Base-by-base conservation (phyloP, 2,888 invertebrate genomes). In the Adineta ricciae region DNA sequence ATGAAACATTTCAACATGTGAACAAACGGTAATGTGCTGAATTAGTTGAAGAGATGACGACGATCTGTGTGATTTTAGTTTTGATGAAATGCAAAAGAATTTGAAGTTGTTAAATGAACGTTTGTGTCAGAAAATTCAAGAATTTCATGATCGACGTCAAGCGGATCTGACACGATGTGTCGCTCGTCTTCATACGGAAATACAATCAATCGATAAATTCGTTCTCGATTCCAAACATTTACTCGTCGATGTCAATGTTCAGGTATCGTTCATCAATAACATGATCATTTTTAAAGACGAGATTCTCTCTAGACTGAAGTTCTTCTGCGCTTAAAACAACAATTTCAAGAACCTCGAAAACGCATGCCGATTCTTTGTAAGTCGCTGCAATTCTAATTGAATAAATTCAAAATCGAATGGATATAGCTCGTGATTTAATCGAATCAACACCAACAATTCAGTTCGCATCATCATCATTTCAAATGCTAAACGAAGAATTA, bases 71-170 rank as follows among this genome's bases (percentile, higher is more conserved):
- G 14, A 27, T 24, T 54, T 54, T 56, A 56, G 56, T 38, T 73
- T 73, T 38, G 73, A 73, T 38, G 73, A 73, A 73, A 73, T 73
- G 73, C 73, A 73, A 73, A 73, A 73, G 16, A 73, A 73, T 73
- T 73, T 73, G 16, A 73, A 73, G 38, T 24, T 73, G 24, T 19
- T 73, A 21, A 73, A 73, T 73, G 73, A 73, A 38, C 73, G 73
- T 73, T 36, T 73, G 38, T 73, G 73, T 73, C 73, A 73, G 38
- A 73, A 73, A 73, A 73, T 73, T 38, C 73, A 73, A 73, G 73
- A 73, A 73, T 73, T 73, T 38, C 73, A 73, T 73, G 73, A 73
- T 73, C 36, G 73, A 8, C 73, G 73, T 38, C 73, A 73, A 38
- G 19, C 73, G 4, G 73, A 73, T 73, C 38, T 73, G 3, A 36